phyloP scores from a whole-genome alignment of 2,797 vertebrate species.

The Sebastes trivittatus region DNA sequence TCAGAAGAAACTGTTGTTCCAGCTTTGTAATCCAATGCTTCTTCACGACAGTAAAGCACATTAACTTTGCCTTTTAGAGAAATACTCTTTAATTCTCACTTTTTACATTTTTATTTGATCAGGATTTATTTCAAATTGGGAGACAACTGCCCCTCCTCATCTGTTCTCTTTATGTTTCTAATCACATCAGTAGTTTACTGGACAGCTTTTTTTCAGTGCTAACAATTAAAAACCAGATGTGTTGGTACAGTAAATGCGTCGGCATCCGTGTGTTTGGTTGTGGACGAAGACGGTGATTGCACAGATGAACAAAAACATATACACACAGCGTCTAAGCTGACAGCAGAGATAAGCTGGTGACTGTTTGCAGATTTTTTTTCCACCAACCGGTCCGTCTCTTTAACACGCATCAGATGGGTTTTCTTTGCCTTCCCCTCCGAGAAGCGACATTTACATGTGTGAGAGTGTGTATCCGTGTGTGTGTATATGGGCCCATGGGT shows the following conservation, averaged over 20 bases:
- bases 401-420: slow-evolving; percentile 29
- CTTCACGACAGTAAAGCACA: background rate
- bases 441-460: slow-evolving; percentile 31
- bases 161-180: background rate
- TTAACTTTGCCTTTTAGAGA: background rate
- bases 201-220: background rate
- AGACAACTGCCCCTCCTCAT: background rate
- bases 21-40: background rate
- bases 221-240: background rate
- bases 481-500: slow-evolving; percentile 37
- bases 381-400: slow-evolving; percentile 25
- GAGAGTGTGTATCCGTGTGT: slow-evolving; percentile 3
- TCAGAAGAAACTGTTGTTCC: background rate
- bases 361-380: slow-evolving; percentile 31
- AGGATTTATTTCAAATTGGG: background rate
- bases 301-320: background rate
- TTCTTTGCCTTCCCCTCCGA: slow-evolving; percentile 9
- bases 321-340: slow-evolving; percentile 35
- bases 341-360: slow-evolving; percentile 43
- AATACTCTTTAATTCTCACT: background rate
- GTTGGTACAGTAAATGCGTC: background rate
- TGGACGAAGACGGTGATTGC: slow-evolving; percentile 5
- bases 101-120: background rate
- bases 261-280: slow-evolving; percentile 6
- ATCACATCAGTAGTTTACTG: background rate